Evolutionary conservation across 2,888 invertebrate genomes (phyloP).

Genomic region (Cryptocephalus primarius): DNA sequence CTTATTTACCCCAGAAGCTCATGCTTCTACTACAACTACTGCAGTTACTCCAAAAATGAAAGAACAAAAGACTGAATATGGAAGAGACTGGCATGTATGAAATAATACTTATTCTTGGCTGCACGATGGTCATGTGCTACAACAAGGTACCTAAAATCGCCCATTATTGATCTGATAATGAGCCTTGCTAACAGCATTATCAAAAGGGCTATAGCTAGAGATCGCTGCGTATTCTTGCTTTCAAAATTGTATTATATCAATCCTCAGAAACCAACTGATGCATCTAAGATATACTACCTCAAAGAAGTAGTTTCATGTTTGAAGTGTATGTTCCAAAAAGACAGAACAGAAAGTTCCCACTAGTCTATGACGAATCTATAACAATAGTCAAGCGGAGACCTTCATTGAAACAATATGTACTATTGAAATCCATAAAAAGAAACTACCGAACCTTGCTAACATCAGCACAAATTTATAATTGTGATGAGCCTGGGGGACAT

Average conservation of each 20-base stretch:
- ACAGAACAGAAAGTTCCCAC: background rate
- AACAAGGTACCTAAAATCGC: background rate
- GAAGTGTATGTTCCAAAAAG: background rate
- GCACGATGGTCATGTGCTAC: background rate
- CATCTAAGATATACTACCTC: too few species aligned
- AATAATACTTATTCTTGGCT: background rate
- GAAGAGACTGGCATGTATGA: background rate
- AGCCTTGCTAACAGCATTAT: background rate
- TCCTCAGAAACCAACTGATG: too few species aligned
- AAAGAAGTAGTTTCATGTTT: too few species aligned
- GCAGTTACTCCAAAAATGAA: background rate
- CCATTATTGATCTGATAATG: too few species aligned
- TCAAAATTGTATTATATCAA: too few species aligned
- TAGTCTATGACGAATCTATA: background rate
- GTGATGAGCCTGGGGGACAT: too few species aligned
- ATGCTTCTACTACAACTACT: too few species aligned
- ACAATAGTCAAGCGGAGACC: conserved; percentile 1
- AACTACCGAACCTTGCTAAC: too few species aligned
- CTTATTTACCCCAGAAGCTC: too few species aligned
- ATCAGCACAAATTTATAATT: too few species aligned
- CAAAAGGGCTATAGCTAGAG: background rate
- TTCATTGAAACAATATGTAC: conserved; percentile 1
- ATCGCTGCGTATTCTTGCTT: background rate
- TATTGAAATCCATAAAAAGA: background rate
- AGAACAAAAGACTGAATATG: background rate